Conservation (phyloP, 2,113 vertebrate genomes). For the Vidua macroura region DNA sequence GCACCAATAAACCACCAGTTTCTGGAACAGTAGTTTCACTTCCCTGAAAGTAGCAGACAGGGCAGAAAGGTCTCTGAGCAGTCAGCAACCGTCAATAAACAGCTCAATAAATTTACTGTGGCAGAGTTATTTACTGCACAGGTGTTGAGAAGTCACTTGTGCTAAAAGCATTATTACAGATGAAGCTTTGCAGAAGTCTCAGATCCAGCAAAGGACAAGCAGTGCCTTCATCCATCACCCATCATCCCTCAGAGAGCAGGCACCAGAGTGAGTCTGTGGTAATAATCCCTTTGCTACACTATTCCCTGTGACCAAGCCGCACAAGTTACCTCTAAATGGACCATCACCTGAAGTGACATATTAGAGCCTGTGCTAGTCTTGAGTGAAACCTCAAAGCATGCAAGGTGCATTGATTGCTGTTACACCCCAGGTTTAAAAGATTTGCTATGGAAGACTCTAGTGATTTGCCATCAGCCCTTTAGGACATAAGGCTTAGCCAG, state of each 20-base stretch:
- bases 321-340: not conserved
- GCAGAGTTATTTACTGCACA: not conserved
- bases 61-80: not conserved
- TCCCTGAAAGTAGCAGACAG: not conserved
- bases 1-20: not conserved
- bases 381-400: not conserved
- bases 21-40: not conserved
- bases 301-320: not conserved
- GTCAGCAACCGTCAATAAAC: not conserved
- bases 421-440: not conserved
- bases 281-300: not conserved
- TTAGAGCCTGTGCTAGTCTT: not conserved
- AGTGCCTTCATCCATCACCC: rapidly evolving
- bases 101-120: not conserved
- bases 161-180: not conserved
- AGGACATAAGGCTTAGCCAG: not conserved
- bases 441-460: not conserved
- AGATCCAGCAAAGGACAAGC: not conserved
- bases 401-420: rapidly evolving
- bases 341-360: rapidly evolving
- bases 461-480: not conserved
- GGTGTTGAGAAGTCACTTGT: not conserved
- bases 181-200: not conserved
- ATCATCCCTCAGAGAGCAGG: not conserved
- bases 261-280: not conserved